Conservation (phyloP, 2,888 invertebrate genomes). For the Nomada ruficornis region DNA sequence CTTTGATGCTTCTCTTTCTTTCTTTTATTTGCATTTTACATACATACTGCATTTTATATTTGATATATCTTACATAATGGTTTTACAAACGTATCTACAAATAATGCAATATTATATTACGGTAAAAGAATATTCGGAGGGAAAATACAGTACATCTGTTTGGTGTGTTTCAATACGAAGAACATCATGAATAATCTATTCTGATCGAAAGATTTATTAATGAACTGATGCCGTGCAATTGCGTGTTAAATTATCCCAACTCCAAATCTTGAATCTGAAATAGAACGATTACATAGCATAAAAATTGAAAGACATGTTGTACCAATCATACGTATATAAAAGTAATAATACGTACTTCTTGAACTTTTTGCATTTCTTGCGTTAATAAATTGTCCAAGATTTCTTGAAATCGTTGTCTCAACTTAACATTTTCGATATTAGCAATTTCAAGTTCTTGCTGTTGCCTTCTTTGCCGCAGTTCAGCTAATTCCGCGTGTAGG, state of each 20-base stretch:
- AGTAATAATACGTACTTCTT: slow-evolving; percentile 86
- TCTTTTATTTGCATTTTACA: slow-evolving; percentile 27
- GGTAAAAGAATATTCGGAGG: neutral
- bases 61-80: neutral
- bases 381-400: slow-evolving; percentile 90
- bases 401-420: slow-evolving; percentile 93
- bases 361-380: slow-evolving; percentile 92
- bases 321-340: neutral
- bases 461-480: slow-evolving; percentile 89
- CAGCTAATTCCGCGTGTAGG: slow-evolving; percentile 90
- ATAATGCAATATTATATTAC: neutral
- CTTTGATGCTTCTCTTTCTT: neutral
- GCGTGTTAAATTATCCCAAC: slow-evolving; percentile 62
- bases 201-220: slow-evolving; percentile 7
- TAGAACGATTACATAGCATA: slow-evolving; percentile 10
- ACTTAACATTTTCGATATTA: slow-evolving; percentile 93
- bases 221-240: neutral
- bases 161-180: neutral
- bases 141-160: neutral
- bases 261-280: slow-evolving; percentile 78
- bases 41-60: neutral
- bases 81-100: neutral
- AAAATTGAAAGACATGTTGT: neutral
- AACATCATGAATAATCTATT: slow-evolving; percentile 10
- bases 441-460: slow-evolving; percentile 93